Evolutionary conservation across 2,113 vertebrate genomes (phyloP).

Genomic region (Hypocryptadius cinnamomeus): DNA sequence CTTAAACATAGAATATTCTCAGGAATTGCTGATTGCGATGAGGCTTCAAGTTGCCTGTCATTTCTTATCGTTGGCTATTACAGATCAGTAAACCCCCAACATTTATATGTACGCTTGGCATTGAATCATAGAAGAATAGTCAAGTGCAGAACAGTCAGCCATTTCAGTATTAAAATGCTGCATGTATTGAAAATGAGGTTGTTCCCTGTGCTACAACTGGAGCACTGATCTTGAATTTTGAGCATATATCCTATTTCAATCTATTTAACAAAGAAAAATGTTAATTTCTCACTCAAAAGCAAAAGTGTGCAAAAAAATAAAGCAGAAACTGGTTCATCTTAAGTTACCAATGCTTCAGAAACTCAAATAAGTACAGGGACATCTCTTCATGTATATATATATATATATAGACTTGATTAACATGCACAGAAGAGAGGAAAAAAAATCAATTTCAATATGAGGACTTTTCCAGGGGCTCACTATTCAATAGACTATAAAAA

Average conservation of each 20-base stretch:
- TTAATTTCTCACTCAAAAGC: neutral
- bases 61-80: neutral
- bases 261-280: neutral
- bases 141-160: neutral
- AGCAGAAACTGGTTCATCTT: neutral
- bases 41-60: neutral
- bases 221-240: neutral
- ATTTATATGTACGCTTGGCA: neutral
- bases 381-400: neutral
- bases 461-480: neutral
- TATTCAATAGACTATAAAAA: neutral
- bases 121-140: neutral
- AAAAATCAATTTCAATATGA: neutral
- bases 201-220: neutral
- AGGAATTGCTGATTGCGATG: neutral
- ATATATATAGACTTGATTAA: neutral
- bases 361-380: neutral
- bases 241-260: neutral
- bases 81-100: neutral
- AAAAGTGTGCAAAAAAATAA: neutral
- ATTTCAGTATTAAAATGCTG: neutral
- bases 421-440: accelerated
- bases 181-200: neutral
- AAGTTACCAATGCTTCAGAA: neutral
- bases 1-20: neutral